Percentiles rank a stretch among this genome's conserved stretches.
These are phyloP conservation scores for Prunella fulvescens DNA, from an alignment of 2,113 vertebrate species.

Conservation along the genomic window DNA sequence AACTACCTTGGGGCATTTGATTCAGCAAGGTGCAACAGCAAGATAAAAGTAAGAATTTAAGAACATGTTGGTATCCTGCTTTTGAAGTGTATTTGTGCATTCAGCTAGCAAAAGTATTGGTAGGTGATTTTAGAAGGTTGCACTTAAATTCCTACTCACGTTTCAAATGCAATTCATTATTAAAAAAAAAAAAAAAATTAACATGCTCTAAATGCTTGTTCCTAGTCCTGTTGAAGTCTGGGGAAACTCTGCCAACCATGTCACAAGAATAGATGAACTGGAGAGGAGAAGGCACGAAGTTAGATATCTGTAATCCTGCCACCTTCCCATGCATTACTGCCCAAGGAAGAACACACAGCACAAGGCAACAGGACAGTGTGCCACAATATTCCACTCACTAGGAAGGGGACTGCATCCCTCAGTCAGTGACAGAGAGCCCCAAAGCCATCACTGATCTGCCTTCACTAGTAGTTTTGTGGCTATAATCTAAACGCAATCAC, in stretches of 20 bases:
- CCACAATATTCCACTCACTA: not conserved
- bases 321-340: not conserved
- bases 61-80: not conserved
- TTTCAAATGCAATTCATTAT: not conserved
- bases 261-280: not conserved
- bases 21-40: constrained; percentile 30
- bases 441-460: not conserved
- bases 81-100: constrained; percentile 50
- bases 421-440: not conserved
- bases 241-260: not conserved
- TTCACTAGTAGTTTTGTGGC: not conserved
- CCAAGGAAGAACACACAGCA: not conserved
- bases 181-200: not conserved
- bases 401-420: not conserved
- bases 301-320: not conserved
- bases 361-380: not conserved
- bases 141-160: not conserved
- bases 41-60: constrained; percentile 42
- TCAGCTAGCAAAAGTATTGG: not conserved
- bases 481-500: not conserved
- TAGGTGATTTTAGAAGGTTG: not conserved
- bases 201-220: not conserved
- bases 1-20: not conserved
- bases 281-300: not conserved
- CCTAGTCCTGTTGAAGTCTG: not conserved